Conservation (phyloP, 2,888 invertebrate species). For the Eremobia ochroleuca region DNA sequence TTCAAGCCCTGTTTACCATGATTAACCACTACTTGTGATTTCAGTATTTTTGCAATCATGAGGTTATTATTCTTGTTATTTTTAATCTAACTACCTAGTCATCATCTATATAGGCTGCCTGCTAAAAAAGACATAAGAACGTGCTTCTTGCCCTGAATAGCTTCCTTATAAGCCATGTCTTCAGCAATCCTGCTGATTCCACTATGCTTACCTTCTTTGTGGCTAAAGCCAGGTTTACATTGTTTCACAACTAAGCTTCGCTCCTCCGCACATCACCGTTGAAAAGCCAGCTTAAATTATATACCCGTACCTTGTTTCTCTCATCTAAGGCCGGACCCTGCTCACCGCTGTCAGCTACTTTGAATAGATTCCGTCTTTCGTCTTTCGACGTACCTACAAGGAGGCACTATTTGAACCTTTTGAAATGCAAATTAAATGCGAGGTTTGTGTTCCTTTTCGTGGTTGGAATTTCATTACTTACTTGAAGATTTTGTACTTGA, state of each 20-base stretch:
- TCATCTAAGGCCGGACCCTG: slow-evolving; percentile 24
- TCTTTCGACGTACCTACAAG: slow-evolving; percentile 21
- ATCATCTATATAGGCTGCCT: not conserved
- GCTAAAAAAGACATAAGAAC: not conserved
- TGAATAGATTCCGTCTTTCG: slow-evolving; percentile 44
- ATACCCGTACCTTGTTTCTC: slow-evolving; percentile 11
- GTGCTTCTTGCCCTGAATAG: not conserved
- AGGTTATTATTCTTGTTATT: not conserved
- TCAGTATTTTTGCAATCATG: not conserved
- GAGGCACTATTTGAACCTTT: slow-evolving; percentile 32
- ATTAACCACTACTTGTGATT: not conserved
- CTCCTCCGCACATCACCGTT: not conserved
- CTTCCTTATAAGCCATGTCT: not conserved
- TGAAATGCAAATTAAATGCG: slow-evolving; percentile 47
- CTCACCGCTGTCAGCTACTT: slow-evolving; percentile 17
- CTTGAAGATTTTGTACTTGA: slow-evolving; percentile 17
- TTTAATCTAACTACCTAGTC: not conserved
- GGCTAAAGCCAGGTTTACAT: not conserved
- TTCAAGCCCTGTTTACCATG: not conserved
- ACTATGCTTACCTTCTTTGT: not conserved
- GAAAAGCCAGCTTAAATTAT: not conserved
- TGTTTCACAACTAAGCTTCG: not conserved
- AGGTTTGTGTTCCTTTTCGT: slow-evolving; percentile 36
- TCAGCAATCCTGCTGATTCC: not conserved
- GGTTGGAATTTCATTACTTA: slow-evolving; percentile 31